phyloP scores from a whole-genome alignment of 2,888 invertebrate genomes.

The Laothoe populi region DNA sequence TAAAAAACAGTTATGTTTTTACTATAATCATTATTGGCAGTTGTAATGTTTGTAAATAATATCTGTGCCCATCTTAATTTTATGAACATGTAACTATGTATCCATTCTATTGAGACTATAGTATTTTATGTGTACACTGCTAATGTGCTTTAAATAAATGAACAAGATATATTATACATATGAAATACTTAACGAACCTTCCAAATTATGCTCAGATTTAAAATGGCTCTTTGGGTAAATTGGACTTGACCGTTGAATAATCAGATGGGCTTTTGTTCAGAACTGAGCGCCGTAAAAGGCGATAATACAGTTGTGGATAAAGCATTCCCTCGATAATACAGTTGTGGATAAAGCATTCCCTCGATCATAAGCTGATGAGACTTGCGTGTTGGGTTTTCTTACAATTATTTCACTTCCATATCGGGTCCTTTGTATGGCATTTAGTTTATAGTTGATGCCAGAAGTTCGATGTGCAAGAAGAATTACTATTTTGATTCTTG shows the following conservation, averaged over 20 bases:
- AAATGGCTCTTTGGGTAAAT: slow-evolving; percentile 59
- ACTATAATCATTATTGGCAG: no score
- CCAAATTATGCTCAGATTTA: slow-evolving; percentile 55
- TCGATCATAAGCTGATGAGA: slow-evolving; percentile 11
- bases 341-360: slow-evolving; percentile 8
- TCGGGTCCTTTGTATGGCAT: background rate
- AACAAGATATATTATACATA: slow-evolving; percentile 69
- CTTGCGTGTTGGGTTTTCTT: background rate
- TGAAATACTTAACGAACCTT: slow-evolving; percentile 57
- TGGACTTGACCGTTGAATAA: slow-evolving; percentile 56
- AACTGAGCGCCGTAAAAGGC: slow-evolving; percentile 42
- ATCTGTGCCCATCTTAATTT: no score
- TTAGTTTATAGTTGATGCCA: background rate
- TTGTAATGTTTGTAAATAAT: no score
- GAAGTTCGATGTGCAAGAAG: background rate
- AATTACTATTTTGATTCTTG: background rate
- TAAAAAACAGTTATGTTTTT: no score
- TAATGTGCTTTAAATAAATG: no score
- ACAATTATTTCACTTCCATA: slow-evolving; percentile 10
- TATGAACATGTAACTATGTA: no score
- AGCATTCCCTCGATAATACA: slow-evolving; percentile 23
- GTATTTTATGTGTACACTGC: no score
- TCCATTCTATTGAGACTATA: no score
- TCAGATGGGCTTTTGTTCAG: slow-evolving; percentile 51
- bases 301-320: slow-evolving; percentile 30